Conservation (phyloP, 2,797 vertebrate genomes). For the Periparus ater region DNA sequence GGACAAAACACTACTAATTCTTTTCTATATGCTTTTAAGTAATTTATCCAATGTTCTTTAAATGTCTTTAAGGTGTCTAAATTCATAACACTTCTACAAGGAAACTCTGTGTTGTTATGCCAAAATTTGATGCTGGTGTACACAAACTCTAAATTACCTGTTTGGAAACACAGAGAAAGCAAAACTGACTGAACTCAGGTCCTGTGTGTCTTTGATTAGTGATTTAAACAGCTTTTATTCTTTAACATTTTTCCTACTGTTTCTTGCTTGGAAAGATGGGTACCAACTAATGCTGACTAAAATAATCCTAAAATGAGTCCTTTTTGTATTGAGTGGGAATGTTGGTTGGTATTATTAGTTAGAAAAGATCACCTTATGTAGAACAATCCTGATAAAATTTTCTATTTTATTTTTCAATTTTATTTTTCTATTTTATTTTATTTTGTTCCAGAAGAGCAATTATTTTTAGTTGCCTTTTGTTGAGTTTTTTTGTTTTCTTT, state of each 20-base stretch:
- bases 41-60: not conserved
- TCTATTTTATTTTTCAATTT: not conserved
- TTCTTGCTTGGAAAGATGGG: not conserved
- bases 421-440: not conserved
- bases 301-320: not conserved
- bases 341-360: not conserved
- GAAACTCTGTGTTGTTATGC: not conserved
- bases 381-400: not conserved
- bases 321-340: not conserved
- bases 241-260: not conserved
- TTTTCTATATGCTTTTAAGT: not conserved
- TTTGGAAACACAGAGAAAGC: not conserved
- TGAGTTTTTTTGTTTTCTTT: not conserved
- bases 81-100: not conserved
- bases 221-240: not conserved
- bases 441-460: not conserved
- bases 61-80: not conserved
- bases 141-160: not conserved
- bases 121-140: not conserved
- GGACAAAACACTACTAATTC: not conserved
- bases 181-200: not conserved
- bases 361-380: not conserved
- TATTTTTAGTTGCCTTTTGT: accelerated
- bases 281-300: not conserved
- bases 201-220: not conserved